Evolutionary conservation across 2,888 invertebrate species (phyloP), one percentile per base, ranked within the genome.

Genomic region (Parnassius smintheus): DNA sequence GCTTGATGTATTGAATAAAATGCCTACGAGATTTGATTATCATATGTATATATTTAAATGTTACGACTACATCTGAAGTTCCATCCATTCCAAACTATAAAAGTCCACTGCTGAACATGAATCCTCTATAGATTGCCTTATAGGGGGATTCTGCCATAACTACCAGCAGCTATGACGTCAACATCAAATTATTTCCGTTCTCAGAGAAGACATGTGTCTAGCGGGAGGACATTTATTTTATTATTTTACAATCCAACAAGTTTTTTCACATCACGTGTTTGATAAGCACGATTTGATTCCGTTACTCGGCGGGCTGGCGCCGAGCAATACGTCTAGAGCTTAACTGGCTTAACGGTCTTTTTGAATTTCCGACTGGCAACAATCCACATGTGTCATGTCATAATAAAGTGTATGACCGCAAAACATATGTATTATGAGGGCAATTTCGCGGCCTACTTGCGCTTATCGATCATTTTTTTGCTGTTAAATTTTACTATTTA

Each of bases 321-420:
- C 58, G 58, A 49, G 35, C 61, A 60, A 62, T 56, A 58, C 60
- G 66, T 67, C 66, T 68, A 68, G 66, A 62, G 55, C 25, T 25
- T 25, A 2, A 25, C 35, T 35, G 60, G 55, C 53, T 66, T 71
- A 72, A 72, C 72, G 72, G 72, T 62, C 53, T 71, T 61, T 57
- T 64, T 61, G 60, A 65, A 64, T 72, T 70, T 73, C 55, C 52
- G 51, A 60, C 55, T 25, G 65, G 61, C 61, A 50, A 49, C 58
- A 57, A 51, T 55, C 54, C 45, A 57, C 50, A 61, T 42, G 51
- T 51, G 46, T 1, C 49, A 11, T 9, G 35, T 35, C 35, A 53
- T 54, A 42, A 55, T 61, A 55, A 61, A 55, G 42, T 13, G 42
- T 54, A 44, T 51, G 54, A 59, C 63, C 59, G 56, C 54, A 45